These are phyloP conservation scores for Tapirus terrestris DNA, from an alignment of 2,113 vertebrate species.

Conservation along the genomic window DNA sequence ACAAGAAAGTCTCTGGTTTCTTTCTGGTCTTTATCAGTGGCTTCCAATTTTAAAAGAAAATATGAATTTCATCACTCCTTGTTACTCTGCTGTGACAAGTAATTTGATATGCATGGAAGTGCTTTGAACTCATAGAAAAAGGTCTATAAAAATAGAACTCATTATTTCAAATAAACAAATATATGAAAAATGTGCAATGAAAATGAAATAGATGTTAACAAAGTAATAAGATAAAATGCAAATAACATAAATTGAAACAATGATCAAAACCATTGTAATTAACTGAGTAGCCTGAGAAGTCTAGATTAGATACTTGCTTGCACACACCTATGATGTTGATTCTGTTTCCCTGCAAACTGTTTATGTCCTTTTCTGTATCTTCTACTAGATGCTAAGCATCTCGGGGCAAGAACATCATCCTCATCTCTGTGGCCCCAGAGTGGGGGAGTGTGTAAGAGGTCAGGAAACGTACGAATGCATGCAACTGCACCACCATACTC, in stretches of 20 bases:
- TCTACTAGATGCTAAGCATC: neutral
- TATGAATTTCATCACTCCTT: neutral
- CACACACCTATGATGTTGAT: neutral
- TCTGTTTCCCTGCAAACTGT: neutral
- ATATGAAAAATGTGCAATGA: neutral
- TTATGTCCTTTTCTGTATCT: neutral
- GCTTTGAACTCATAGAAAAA: neutral
- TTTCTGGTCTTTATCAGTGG: neutral
- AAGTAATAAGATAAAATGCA: neutral
- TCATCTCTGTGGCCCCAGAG: neutral
- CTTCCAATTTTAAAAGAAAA: conserved; percentile 48
- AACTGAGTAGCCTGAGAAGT: neutral
- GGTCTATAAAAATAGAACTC: neutral
- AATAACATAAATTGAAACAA: neutral
- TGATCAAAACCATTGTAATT: neutral
- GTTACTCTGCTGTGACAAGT: conserved; percentile 11
- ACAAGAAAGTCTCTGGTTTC: neutral
- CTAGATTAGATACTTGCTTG: neutral
- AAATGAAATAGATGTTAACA: neutral
- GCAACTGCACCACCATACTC: neutral
- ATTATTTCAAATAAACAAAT: neutral
- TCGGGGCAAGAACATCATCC: neutral
- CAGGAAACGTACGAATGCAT: neutral
- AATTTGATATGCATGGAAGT: neutral
- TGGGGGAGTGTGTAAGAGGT: neutral